A percentile compares a stretch with the other conserved stretches of the same genome.
Conservation (phyloP, 1,140 invertebrate genomes). For the Heliconius eleuchia region DNA sequence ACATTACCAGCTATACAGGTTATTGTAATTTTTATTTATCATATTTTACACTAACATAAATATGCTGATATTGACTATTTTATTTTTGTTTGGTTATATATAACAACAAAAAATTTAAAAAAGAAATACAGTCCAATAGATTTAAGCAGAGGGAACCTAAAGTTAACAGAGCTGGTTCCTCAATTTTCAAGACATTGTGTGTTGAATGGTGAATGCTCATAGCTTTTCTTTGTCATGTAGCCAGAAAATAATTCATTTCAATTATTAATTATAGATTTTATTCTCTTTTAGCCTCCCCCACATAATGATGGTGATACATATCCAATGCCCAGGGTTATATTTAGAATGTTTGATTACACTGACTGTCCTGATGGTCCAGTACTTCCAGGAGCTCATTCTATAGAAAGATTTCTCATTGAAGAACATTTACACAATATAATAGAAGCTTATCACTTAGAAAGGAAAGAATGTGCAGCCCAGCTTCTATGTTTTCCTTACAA, state of each 20-base stretch:
- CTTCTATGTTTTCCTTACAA: conserved; percentile 96
- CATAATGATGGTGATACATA: conserved; percentile 95
- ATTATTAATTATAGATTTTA: neutral
- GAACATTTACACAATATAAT: conserved; percentile 98
- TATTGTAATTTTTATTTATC: conserved; percentile 8
- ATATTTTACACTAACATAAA: neutral
- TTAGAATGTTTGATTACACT: conserved; percentile 98
- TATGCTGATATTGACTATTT: neutral
- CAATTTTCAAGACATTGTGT: too few species aligned
- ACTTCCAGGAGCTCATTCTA: conserved; percentile 97
- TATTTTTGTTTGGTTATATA: neutral
- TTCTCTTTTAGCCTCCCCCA: conserved; percentile 80
- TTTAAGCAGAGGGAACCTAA: too few species aligned
- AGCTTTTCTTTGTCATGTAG: too few species aligned
- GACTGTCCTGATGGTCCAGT: conserved; percentile 97
- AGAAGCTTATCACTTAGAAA: conserved; percentile 92
- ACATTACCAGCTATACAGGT: conserved; percentile 92
- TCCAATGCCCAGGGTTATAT: conserved; percentile 95
- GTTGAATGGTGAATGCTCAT: too few species aligned
- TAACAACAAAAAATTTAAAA: neutral
- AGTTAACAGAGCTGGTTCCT: too few species aligned
- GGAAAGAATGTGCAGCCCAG: conserved; percentile 96
- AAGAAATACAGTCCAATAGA: too few species aligned
- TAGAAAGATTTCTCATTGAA: conserved; percentile 98
- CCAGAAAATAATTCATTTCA: neutral